Evolutionary conservation across 2,888 invertebrate species (phyloP).

Genomic region (Orchesella flavescens): DNA sequence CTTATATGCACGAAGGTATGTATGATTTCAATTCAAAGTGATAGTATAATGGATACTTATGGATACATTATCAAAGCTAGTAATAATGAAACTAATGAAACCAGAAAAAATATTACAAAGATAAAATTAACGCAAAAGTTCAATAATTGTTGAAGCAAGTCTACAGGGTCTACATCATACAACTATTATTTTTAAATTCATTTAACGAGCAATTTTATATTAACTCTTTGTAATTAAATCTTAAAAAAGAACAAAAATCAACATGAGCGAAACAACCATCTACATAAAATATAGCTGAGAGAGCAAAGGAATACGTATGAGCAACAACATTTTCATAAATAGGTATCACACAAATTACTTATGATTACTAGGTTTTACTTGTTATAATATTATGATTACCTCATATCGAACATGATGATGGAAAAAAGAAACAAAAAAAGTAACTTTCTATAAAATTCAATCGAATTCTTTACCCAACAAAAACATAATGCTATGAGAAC

Average conservation of each 20-base stretch:
- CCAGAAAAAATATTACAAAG: constrained; percentile 6
- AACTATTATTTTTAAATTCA: background rate
- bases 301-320: background rate
- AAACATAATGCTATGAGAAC: background rate
- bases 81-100: background rate
- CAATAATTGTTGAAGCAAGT: constrained; percentile 20
- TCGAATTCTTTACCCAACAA: background rate
- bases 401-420: constrained; percentile 9
- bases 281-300: background rate
- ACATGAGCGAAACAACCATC: background rate
- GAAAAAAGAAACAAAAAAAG: background rate
- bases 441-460: constrained; percentile 21
- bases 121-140: constrained; percentile 19
- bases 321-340: background rate
- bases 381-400: constrained; percentile 31
- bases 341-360: background rate
- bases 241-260: background rate
- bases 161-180: background rate
- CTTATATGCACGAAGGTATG: too few relatives aligned
- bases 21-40: too few relatives aligned
- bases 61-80: background rate
- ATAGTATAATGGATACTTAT: too few relatives aligned
- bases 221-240: too few relatives aligned
- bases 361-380: constrained; percentile 19
- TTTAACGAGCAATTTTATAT: too few relatives aligned